Percentiles rank a stretch among this genome's conserved stretches.
Evolutionary conservation across 2,888 invertebrate species (phyloP).

Genomic region (Chaetogeoica ovagalla): DNA sequence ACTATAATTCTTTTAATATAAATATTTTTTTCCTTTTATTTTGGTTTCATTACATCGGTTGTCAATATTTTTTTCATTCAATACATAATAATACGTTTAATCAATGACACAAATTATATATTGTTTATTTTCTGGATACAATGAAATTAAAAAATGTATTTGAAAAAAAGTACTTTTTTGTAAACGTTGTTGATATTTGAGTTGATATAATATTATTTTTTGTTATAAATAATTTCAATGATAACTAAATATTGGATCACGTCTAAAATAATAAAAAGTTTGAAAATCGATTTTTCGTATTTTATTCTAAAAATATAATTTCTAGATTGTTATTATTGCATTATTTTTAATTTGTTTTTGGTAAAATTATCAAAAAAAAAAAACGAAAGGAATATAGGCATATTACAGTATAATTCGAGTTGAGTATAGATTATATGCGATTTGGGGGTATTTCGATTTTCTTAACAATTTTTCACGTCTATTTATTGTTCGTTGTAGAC

Average conservation of each 20-base stretch:
- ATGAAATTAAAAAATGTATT: neutral
- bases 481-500: conserved; percentile 33
- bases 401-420: neutral
- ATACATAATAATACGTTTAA: neutral
- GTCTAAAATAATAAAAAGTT: neutral
- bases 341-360: neutral
- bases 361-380: too few species aligned
- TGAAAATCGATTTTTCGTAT: neutral
- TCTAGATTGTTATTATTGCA: neutral
- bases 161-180: neutral
- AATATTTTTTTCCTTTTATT: neutral
- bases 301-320: neutral
- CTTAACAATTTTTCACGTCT: conserved; percentile 23
- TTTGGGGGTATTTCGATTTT: conserved; percentile 18
- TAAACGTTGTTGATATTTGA: neutral
- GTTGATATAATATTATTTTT: neutral
- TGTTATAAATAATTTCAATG: neutral
- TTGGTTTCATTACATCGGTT: neutral
- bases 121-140: neutral
- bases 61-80: neutral
- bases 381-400: neutral
- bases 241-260: neutral
- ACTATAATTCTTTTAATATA: too few species aligned
- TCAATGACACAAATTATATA: neutral
- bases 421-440: neutral